Percentiles rank a stretch among this genome's conserved stretches.
These are phyloP conservation scores for Pongo pygmaeus DNA, from an alignment of 2,113 vertebrate species.

Conservation along the genomic window DNA sequence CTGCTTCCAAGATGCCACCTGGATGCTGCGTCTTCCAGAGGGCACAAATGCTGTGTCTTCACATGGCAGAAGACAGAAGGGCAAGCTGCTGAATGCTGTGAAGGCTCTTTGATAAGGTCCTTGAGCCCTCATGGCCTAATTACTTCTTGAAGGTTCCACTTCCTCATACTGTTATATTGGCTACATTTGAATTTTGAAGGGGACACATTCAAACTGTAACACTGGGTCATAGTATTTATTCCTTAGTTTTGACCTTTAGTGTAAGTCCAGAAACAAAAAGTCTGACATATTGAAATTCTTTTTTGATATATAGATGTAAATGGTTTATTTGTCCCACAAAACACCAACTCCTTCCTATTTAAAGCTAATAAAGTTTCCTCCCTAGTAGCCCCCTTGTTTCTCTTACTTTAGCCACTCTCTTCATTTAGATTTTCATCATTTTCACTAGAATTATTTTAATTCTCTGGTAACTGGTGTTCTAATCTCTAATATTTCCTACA, in stretches of 20 bases:
- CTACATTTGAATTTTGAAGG: not conserved
- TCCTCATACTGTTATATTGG: not conserved
- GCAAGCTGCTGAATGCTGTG: not conserved
- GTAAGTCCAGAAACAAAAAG: not conserved
- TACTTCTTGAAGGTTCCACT: fast-evolving
- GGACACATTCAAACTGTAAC: not conserved
- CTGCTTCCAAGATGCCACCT: not conserved
- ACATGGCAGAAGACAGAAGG: not conserved
- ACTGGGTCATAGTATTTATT: not conserved
- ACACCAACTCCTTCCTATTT: not conserved
- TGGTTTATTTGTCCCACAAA: not conserved
- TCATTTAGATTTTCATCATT: not conserved
- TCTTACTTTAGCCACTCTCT: not conserved
- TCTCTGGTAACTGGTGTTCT: not conserved
- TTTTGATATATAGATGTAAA: not conserved
- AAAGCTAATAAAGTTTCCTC: not conserved
- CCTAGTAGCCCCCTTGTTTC: not conserved
- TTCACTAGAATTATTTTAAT: not conserved
- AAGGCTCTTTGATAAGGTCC: not conserved
- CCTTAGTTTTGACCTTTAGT: not conserved
- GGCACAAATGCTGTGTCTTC: not conserved
- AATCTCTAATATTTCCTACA: not conserved
- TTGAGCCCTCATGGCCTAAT: too few relatives aligned
- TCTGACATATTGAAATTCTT: not conserved
- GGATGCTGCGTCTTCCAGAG: not conserved